A percentile compares a stretch with the other conserved stretches of the same genome.
Conservation (phyloP, 30 jellyfish, hydroid and myxozoan genomes). For the Chironex yamaguchii region DNA sequence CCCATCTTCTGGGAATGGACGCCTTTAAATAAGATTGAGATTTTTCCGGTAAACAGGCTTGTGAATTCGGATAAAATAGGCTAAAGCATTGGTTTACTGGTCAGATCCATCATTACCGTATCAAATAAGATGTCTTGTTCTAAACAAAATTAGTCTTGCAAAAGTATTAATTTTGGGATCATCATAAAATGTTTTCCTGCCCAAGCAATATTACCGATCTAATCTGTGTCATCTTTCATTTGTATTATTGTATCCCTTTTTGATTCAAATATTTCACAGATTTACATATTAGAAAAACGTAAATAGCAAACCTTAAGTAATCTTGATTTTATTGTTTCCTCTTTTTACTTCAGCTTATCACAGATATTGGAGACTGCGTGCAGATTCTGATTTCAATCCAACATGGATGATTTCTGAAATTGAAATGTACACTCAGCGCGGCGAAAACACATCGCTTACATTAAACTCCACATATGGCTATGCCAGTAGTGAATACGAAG, state of each 20-base stretch:
- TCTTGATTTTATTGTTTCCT: too few relatives aligned
- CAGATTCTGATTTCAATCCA: constrained; percentile 89
- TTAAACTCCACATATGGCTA: constrained; percentile 68
- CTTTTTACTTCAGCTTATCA: constrained; percentile 74
- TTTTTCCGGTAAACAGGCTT: too few relatives aligned
- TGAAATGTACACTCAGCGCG: constrained; percentile 82
- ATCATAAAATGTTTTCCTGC: too few relatives aligned
- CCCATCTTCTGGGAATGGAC: too few relatives aligned
- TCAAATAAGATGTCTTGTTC: too few relatives aligned
- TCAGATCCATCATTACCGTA: too few relatives aligned
- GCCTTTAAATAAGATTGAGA: too few relatives aligned
- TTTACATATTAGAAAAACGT: not conserved
- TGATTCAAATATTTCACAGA: not conserved
- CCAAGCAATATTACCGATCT: not conserved
- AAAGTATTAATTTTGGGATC: too few relatives aligned
- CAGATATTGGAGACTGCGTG: constrained; percentile 88
- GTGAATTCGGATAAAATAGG: too few relatives aligned
- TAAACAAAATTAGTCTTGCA: too few relatives aligned
- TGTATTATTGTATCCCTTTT: not conserved
- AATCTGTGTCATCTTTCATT: not conserved
- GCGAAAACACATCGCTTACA: constrained; percentile 67
- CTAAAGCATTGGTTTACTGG: too few relatives aligned
- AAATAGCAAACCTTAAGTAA: not conserved
- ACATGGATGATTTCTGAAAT: constrained; percentile 88
- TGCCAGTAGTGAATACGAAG: constrained; percentile 88